A percentile compares a stretch with the other conserved stretches of the same genome.
phyloP scores from a whole-genome alignment of 2,113 vertebrate species.

The Spea multiplicata region DNA sequence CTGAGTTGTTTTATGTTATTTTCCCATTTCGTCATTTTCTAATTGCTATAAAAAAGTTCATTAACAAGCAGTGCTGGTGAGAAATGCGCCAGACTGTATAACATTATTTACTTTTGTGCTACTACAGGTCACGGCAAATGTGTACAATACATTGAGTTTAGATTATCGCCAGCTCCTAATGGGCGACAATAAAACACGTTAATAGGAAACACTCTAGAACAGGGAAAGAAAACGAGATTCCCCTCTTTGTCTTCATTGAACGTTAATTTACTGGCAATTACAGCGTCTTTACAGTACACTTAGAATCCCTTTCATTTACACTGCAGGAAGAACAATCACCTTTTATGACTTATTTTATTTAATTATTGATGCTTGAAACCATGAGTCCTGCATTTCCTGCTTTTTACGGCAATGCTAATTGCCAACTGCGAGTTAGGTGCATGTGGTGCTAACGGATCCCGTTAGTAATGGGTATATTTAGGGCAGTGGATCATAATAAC shows the following conservation, averaged over 20 bases:
- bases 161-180: neutral
- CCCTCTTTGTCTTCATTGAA: constrained; percentile 49
- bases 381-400: constrained; percentile 57
- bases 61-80: neutral
- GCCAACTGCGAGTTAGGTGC: constrained; percentile 45
- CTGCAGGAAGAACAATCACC: constrained; percentile 57
- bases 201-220: constrained; percentile 39
- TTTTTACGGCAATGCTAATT: constrained; percentile 53
- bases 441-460: neutral
- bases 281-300: constrained; percentile 53
- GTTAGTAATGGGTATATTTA: constrained; percentile 4
- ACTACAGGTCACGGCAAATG: rapidly evolving
- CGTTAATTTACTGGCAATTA: constrained; percentile 66
- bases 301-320: constrained; percentile 59
- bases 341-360: constrained; percentile 57
- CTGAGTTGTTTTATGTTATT: neutral
- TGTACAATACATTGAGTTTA: neutral
- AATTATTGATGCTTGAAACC: constrained; percentile 64
- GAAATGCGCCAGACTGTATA: constrained; percentile 7
- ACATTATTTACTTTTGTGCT: neutral
- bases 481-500: constrained; percentile 1
- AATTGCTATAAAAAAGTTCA: neutral
- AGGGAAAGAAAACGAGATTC: constrained; percentile 47
- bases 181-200: constrained; percentile 40
- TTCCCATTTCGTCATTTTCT: neutral